Evolutionary conservation across 1,140 invertebrate species (phyloP), one percentile per base, ranked within the genome.

Genomic region (Lepeophtheirus salmonis): DNA sequence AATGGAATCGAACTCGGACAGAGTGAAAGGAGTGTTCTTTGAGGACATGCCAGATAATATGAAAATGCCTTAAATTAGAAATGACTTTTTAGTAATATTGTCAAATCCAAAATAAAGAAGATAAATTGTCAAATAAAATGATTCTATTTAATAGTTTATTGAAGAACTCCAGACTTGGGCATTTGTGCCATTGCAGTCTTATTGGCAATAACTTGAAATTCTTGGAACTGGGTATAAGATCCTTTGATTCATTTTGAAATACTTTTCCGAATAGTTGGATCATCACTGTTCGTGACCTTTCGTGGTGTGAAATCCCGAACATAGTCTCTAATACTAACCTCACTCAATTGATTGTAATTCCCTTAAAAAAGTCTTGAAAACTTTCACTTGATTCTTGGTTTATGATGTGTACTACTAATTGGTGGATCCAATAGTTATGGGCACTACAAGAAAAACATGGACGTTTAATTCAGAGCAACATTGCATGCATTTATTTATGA

Each of bases 181-280:
- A 80, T 78, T 68, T 83, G 78, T 55, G 84, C 83, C 65, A 87
- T 65, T 48, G 80, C 80, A 77, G 86, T 88, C 74, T 94, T 89
- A 74, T 89, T 89, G 51, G 82, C 79, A 63, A 88, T 73, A 75
- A 92, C 80, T 75, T 96, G 91, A 71, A 89, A 89, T 73, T 97
- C 91, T 72, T 94, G 89, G 22, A 61, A 61, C 63, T 89, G 76
- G 71, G 90, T 86, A 0, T n/a, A 87, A 88, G 51, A 95, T 82
- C 63, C 89, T 76, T 72, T 92, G 88, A 69, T 90, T 92, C 75
- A 89, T 85, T 73, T 91, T 89, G 58, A 95, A 73, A 71, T 86
- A 95, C 72, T 97, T 96, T 70, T 95, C 89, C 77, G 92, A 83
- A 69, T 90, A 97, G 72, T 92, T 92, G 0, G 83, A 65, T 89